Conservation (phyloP, 1,140 invertebrate genomes). For the Centruroides sculpturatus region DNA sequence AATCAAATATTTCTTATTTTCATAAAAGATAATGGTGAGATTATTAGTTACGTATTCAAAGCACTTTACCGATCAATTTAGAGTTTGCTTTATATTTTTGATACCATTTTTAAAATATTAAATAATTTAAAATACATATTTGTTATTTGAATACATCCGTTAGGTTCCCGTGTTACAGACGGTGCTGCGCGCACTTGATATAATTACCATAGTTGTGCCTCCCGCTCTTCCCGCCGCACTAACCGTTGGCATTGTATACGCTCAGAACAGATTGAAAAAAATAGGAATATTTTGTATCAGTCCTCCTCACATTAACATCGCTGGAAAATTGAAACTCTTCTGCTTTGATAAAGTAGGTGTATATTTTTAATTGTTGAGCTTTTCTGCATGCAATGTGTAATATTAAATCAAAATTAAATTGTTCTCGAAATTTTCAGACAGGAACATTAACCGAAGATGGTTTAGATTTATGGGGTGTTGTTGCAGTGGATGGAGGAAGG, state of each 20-base stretch:
- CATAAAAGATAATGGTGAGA: too few relatives aligned
- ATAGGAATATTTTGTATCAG: slow-evolving; percentile 80
- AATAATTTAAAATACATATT: too few relatives aligned
- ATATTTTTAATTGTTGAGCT: too few relatives aligned
- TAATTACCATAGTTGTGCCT: slow-evolving; percentile 89
- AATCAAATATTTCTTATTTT: too few relatives aligned
- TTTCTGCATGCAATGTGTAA: not conserved
- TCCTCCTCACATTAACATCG: slow-evolving; percentile 75
- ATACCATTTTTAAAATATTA: too few relatives aligned
- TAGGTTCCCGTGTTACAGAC: slow-evolving; percentile 23
- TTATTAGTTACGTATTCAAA: too few relatives aligned
- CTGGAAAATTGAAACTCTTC: slow-evolving; percentile 80
- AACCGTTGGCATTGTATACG: slow-evolving; percentile 75
- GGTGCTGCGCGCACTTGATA: slow-evolving; percentile 50
- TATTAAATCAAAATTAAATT: too few relatives aligned
- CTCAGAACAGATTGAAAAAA: slow-evolving; percentile 60
- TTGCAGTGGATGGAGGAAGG: slow-evolving; percentile 38
- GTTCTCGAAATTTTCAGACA: slow-evolving; percentile 36
- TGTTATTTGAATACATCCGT: not conserved
- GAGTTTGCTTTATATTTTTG: too few relatives aligned
- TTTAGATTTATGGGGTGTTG: slow-evolving; percentile 75
- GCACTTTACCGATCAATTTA: too few relatives aligned
- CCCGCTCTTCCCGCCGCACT: slow-evolving; percentile 86
- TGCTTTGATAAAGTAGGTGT: slow-evolving; percentile 69
- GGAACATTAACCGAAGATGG: slow-evolving; percentile 91